Base-by-base conservation (phyloP, 2,888 invertebrate genomes). In the Tenthredo livida region DNA sequence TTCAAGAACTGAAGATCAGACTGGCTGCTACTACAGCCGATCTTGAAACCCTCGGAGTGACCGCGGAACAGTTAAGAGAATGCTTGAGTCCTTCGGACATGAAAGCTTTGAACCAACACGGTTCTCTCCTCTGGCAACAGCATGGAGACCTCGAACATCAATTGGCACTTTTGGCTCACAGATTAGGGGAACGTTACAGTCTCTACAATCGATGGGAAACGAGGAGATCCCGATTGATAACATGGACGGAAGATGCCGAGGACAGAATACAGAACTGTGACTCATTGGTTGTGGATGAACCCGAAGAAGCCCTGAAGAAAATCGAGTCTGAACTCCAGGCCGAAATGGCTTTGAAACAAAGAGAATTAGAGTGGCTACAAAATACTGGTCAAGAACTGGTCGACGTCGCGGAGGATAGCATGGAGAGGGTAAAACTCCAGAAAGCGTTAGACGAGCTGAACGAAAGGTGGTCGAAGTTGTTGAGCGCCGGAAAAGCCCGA, bases 31-130 rank as follows among this genome's bases (percentile, higher is more conserved):
- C 95, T 77, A 95, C 95, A 70, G 94, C 94, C 47, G 96, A 96
- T 84, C 94, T 97, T 37, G 97, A 97, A 91, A 94, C 95, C 50
- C 94, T 97, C 0, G 96, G 96, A 70, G 95, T 96, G 0, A 96
- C 96, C 47, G 96, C 97, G 89, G 97, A 98, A 92, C 96, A 97
- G 92, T 94, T 98, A 3, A 97, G 97, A 89, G 97, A 98, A 91
- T 97, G 97, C 89, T 94, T 98, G 6, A 97, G 97, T 92, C 97
- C 97, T 0, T 95, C 96, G 75, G 98, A 98, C 90, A 96, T 97
- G 93, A 97, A 97, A 91, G 94, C 96, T 17, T 95, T 98, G 77
- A 96, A 96, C 88, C 98, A 98, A 91, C 95, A 96, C 87, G 95
- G 96, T 87, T 97, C 97, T 96, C 95, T 97, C 86, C 93, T 98